Base-by-base conservation (phyloP, 2,797 vertebrate genomes). In the Gadopsis bispinosus region DNA sequence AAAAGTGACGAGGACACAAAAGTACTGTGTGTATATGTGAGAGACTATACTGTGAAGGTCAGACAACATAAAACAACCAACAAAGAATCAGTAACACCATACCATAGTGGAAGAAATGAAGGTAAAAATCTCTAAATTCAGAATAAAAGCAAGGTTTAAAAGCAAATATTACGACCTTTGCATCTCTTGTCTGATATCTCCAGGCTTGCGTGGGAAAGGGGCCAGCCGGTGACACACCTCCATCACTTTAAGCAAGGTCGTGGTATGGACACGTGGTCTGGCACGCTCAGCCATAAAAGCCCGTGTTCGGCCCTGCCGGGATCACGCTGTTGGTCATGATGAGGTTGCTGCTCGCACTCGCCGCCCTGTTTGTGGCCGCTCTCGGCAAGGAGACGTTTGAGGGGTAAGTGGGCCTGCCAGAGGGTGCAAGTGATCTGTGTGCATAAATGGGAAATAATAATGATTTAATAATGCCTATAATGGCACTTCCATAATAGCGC, bases 351-450 rank as follows among this genome's bases (percentile, higher is more conserved):
- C 50, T 94, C 3, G 73, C 80, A n/a, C 69, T 95, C 17, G 29
- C 86, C 4, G 69, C 81, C 14, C 77, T 94, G 76, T 66, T 93
- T 2, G 88, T 90, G 64, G 88, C 88, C 19, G 89, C 70, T 81
- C 66, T 91, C 13, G 83, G 80, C 86, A 93, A 83, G 77, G 87
- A 93, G 14, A 91, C 89, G 0, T 95, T 95, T 50, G 85, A 92
- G 53, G 94, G 95, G 95, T 95, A 73, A 88, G 94, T 89, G 35
- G 16, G 6, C 11, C 29, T 13, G 29, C 0, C 12, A 9, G 8
- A 37, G 17, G 45, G 11, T 22, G 33, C 3, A 13, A 31, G 0
- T 10, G 17, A 55, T 22, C 13, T 11, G 22, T 59, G 37, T 62
- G 31, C 16, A 50, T 26, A 9, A 12, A 65, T 31, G n/a, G 45